A percentile compares a stretch with the other conserved stretches of the same genome.
Conservation (phyloP, 2,888 invertebrate species). For the Theristus sp. region DNA sequence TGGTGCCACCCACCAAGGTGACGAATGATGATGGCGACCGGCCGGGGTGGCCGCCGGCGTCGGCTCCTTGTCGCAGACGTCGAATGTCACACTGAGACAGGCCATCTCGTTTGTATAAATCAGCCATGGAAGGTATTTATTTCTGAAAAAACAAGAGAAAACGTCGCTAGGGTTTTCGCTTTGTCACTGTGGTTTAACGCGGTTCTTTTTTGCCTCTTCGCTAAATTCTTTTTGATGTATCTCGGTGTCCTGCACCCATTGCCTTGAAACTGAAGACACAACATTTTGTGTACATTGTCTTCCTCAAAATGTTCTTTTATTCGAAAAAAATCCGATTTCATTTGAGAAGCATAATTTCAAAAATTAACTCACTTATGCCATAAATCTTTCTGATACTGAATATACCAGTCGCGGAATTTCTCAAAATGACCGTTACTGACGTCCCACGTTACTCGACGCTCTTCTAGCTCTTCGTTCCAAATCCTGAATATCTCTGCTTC, state of each 20-base stretch:
- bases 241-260: no score
- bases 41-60: background rate
- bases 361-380: conserved; percentile 24
- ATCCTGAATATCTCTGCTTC: conserved; percentile 22
- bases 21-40: no score
- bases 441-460: conserved; percentile 21
- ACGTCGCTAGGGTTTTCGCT: no score
- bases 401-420: conserved; percentile 26
- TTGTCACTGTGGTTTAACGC: no score
- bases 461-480: conserved; percentile 15
- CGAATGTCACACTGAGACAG: conserved; percentile 25
- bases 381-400: conserved; percentile 23
- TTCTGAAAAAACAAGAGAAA: background rate
- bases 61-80: conserved; percentile 20
- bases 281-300: no score
- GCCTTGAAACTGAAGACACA: no score
- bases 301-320: no score
- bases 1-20: no score
- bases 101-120: conserved; percentile 27
- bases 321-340: no score
- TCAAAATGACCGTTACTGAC: conserved; percentile 25
- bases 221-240: no score
- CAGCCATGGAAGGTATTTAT: conserved; percentile 24
- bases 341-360: no score
- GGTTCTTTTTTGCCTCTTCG: no score